A percentile compares a stretch with the other conserved stretches of the same genome.
Evolutionary conservation across 2,888 invertebrate species (phyloP).

Genomic region (Agelastica alni): DNA sequence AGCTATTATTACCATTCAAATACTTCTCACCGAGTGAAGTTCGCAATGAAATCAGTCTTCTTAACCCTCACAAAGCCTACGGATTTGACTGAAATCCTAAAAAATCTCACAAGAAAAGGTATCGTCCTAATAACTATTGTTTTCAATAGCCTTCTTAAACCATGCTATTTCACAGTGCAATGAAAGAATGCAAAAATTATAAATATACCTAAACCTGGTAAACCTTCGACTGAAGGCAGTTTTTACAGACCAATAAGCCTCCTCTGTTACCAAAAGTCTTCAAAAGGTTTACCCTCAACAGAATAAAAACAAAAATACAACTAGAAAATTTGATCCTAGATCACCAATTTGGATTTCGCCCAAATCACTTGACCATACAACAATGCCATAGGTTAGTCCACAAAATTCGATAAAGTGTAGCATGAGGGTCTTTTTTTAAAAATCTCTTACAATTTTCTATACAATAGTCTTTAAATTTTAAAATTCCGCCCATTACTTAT

Average conservation of each 20-base stretch:
- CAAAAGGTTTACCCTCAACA: slow-evolving; percentile 3
- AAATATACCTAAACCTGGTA: slow-evolving; percentile 4
- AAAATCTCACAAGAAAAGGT: not conserved
- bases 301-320: not conserved
- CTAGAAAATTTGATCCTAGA: slow-evolving; percentile 3
- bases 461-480: too few relatives aligned
- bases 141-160: too few relatives aligned
- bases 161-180: slow-evolving; percentile 3
- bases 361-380: too few relatives aligned
- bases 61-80: slow-evolving; percentile 1
- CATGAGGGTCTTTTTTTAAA: slow-evolving; percentile 12
- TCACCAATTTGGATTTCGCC: too few relatives aligned
- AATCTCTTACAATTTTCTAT: too few relatives aligned
- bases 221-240: slow-evolving; percentile 1
- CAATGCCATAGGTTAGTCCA: too few relatives aligned
- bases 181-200: slow-evolving; percentile 1
- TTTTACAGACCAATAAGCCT: slow-evolving; percentile 1
- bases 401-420: slow-evolving; percentile 4
- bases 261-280: slow-evolving; percentile 4
- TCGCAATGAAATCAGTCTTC: not conserved
- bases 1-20: slow-evolving; percentile 6
- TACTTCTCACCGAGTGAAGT: slow-evolving; percentile 3
- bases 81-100: slow-evolving; percentile 1
- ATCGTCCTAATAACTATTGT: slow-evolving; percentile 4
- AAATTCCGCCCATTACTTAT: too few relatives aligned